Percentiles rank a stretch among this genome's conserved stretches.
phyloP scores from a whole-genome alignment of 2,888 invertebrate species.

The Caenorhabditis afra region DNA sequence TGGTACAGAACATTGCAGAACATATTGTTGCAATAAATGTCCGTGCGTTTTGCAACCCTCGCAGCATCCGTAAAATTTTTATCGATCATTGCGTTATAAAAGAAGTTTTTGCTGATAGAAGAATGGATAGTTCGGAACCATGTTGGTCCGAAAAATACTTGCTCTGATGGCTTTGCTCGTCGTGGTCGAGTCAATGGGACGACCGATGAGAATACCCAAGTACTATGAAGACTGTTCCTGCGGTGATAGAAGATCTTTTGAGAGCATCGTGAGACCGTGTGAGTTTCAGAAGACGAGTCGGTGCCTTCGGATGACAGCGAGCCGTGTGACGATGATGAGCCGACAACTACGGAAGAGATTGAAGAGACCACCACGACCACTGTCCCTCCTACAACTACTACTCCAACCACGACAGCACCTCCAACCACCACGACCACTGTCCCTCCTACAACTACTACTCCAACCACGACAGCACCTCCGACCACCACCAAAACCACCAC shows the following conservation, averaged over 20 bases:
- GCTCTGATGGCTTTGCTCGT: not conserved
- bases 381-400: not conserved
- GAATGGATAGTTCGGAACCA: not conserved
- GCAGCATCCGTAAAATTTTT: slow-evolving; percentile 7
- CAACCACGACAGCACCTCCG: not conserved
- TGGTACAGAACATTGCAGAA: not conserved
- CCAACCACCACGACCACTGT: slow-evolving; percentile 6
- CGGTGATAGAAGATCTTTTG: no score
- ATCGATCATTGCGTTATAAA: not conserved
- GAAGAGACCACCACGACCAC: not conserved
- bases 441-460: not conserved
- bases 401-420: not conserved
- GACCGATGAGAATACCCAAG: not conserved
- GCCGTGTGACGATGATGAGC: slow-evolving; percentile 8
- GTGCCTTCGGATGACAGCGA: not conserved
- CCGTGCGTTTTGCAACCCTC: not conserved
- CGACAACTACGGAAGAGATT: not conserved
- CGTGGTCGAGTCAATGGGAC: slow-evolving; percentile 5
- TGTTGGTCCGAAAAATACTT: not conserved
- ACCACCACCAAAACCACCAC: slow-evolving; percentile 1
- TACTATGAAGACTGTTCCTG: slow-evolving; percentile 10
- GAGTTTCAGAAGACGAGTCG: not conserved
- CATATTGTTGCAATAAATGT: not conserved
- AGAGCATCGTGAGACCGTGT: no score
- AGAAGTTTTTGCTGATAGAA: not conserved